A percentile compares a stretch with the other conserved stretches of the same genome.
phyloP scores from a whole-genome alignment of 2,797 vertebrate genomes.

The Epinephelus coioides region DNA sequence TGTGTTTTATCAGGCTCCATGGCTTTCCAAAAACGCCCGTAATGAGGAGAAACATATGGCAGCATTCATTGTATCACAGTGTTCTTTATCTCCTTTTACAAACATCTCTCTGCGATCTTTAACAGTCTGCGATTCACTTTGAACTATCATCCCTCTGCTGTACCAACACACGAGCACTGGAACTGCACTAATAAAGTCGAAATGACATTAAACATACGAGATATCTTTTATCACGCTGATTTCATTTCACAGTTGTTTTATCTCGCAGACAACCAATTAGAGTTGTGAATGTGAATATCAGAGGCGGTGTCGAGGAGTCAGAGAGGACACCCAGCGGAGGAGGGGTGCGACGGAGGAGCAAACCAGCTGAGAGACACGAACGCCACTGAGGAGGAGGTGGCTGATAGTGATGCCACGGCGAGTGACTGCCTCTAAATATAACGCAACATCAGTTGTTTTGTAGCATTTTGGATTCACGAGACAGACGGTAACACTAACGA shows the following conservation, averaged over 20 bases:
- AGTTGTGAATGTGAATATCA: slow-evolving; percentile 37
- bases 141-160: slow-evolving; percentile 2
- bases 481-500: slow-evolving; percentile 22
- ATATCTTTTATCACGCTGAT: slow-evolving; percentile 6
- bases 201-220: neutral
- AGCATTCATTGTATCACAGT: slow-evolving; percentile 37
- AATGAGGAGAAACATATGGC: slow-evolving; percentile 57
- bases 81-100: slow-evolving; percentile 26
- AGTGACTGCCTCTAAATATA: slow-evolving; percentile 67
- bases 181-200: slow-evolving; percentile 2
- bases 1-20: slow-evolving; percentile 39
- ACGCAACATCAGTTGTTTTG: slow-evolving; percentile 39
- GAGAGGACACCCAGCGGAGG: neutral
- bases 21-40: slow-evolving; percentile 34
- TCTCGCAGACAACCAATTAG: slow-evolving; percentile 32
- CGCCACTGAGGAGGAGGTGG: slow-evolving; percentile 53
- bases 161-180: neutral
- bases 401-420: slow-evolving; percentile 47
- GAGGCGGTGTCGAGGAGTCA: slow-evolving; percentile 43
- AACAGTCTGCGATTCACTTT: slow-evolving; percentile 21
- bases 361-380: slow-evolving; percentile 36
- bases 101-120: neutral
- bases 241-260: slow-evolving; percentile 28
- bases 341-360: neutral
- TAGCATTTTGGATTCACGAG: slow-evolving; percentile 37